Base-by-base conservation (phyloP, 2,888 invertebrate genomes). In the Pherbina coryleti region DNA sequence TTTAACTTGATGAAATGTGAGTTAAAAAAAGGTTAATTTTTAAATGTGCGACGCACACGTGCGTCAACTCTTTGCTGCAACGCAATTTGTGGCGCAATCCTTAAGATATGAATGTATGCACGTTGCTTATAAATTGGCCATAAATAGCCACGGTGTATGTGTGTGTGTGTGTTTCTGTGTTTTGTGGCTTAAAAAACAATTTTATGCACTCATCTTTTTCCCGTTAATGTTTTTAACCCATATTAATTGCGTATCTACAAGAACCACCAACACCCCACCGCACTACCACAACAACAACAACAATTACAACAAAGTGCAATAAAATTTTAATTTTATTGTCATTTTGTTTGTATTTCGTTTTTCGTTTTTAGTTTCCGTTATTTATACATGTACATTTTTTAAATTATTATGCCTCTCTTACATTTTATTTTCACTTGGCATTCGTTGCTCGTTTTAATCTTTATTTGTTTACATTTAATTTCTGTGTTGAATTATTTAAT, bases 41-140 rank as follows among this genome's bases (percentile, higher is more conserved):
- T 44, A 11, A 44, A 44, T 44, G 3, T 1, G 44, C 14, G 44
- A 11, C 44, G 11, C 11, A 14, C 7, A 11, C 14, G 2, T n/a
- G n/a, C 14, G 44, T 11, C 44, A 44, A 28, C 9, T 17, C 17
- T 60, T n/a, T 4, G 67, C 53, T 69, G 28, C 69, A 51, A 69
- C 51, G 69, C 69, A 49, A 69, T 51, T 69, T 28, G 69, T 51
- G 11, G 11, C 14, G 44, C 37, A 44, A 69, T 69, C 69, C 9
- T 14, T 28, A 7, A 49, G 69, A 69, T 51, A 69, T 53, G 28
- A 53, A n/a, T 14, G 22, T 14, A 49, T 14, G 22, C 22, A 49
- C 11, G 3, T 37, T 34, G 44, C 19, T 37, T 37, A 25, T 8
- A 25, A 60, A 60, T 17, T 60, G 28, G 25, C 11, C 60, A 60